These are phyloP conservation scores for Lamellibrachia luymesi DNA, from an alignment of 1,140 invertebrate genomes.

Conservation along the genomic window DNA sequence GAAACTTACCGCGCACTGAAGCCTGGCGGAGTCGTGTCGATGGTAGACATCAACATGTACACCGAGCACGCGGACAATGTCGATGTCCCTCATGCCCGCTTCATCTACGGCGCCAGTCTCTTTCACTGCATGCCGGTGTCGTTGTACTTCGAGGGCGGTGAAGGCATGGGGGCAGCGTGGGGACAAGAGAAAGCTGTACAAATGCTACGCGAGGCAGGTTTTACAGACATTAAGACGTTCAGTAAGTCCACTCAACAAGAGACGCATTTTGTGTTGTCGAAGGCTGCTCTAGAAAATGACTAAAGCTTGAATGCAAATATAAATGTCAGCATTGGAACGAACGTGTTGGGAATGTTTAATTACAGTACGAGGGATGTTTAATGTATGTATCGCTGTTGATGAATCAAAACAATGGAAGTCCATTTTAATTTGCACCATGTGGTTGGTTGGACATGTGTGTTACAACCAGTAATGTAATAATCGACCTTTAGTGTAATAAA, in stretches of 20 bases:
- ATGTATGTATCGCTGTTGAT: too few species aligned
- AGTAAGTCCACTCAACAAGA: background rate
- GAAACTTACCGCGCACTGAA: background rate
- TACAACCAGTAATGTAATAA: too few species aligned
- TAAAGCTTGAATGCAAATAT: too few species aligned
- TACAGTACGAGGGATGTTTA: too few species aligned
- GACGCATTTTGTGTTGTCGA: background rate
- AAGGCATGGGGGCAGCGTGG: background rate
- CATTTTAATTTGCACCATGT: too few species aligned
- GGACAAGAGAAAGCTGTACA: background rate
- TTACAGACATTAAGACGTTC: slow-evolving; percentile 1
- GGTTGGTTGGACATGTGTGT: too few species aligned
- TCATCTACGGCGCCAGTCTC: background rate
- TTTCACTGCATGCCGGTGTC: background rate
- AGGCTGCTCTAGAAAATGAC: background rate
- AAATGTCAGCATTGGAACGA: too few species aligned
- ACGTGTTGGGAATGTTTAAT: too few species aligned
- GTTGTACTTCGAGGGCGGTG: background rate
- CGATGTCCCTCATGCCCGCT: background rate
- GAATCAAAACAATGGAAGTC: too few species aligned
- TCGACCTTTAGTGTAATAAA: too few species aligned
- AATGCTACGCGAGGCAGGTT: background rate
- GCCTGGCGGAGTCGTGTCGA: background rate
- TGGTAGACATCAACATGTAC: background rate
- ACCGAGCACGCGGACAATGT: background rate